Conservation (phyloP, 2,888 invertebrate species). For the Choreutis nemorana region DNA sequence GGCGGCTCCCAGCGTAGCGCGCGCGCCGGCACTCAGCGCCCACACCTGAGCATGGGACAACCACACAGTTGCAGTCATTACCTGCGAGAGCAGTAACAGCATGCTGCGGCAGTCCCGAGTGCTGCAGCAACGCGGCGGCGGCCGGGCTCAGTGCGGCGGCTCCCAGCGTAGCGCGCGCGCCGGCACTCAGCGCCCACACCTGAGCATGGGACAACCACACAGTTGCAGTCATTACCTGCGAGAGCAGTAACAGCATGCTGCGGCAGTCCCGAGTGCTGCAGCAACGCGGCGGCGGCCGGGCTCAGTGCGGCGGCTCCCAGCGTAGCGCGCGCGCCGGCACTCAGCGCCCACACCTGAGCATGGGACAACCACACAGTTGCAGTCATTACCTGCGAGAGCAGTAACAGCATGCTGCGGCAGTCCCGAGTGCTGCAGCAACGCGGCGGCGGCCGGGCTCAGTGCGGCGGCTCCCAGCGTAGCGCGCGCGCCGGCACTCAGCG, state of each 20-base stretch:
- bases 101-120: conserved; percentile 75
- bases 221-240: too few species aligned
- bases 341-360: too few species aligned
- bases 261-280: conserved; percentile 80
- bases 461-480: conserved; percentile 80
- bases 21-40: too few species aligned
- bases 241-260: conserved; percentile 70
- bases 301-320: conserved; percentile 85
- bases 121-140: conserved; percentile 77
- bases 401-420: conserved; percentile 71
- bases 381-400: conserved; percentile 67
- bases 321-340: conserved; percentile 64
- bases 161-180: conserved; percentile 71
- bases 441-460: conserved; percentile 80
- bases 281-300: conserved; percentile 75
- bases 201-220: too few species aligned
- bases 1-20: conserved; percentile 76
- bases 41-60: too few species aligned
- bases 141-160: conserved; percentile 82
- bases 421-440: conserved; percentile 78
- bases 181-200: too few species aligned
- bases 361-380: too few species aligned
- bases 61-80: too few species aligned
- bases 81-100: conserved; percentile 69
- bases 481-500: too few species aligned